Conservation (phyloP, 1,140 invertebrate species). For the Eurosta solidaginis region DNA sequence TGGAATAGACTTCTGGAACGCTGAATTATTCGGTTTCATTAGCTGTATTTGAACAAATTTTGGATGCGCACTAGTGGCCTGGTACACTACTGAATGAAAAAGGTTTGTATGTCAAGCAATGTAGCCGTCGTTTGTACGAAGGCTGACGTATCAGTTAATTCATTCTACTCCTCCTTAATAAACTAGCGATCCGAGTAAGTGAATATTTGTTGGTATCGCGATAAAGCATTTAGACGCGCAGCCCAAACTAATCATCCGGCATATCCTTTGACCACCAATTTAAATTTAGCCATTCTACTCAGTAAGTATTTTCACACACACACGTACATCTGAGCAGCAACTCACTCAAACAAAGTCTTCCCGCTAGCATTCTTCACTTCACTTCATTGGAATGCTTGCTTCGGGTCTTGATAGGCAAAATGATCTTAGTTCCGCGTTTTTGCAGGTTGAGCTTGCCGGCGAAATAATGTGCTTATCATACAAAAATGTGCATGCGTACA, state of each 20-base stretch:
- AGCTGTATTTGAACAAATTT: too few relatives aligned
- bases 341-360: not conserved
- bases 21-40: too few relatives aligned
- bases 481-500: too few relatives aligned
- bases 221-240: conserved; percentile 27
- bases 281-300: not conserved
- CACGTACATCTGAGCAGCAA: not conserved
- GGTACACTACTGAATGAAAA: too few relatives aligned
- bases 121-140: not conserved
- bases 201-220: conserved; percentile 28
- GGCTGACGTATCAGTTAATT: not conserved
- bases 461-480: too few relatives aligned
- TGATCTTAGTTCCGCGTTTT: not conserved
- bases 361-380: not conserved
- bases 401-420: not conserved
- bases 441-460: too few relatives aligned
- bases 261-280: not conserved
- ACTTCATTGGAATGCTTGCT: not conserved
- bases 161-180: not conserved
- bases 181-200: not conserved
- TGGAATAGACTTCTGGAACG: too few relatives aligned
- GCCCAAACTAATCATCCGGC: conserved; percentile 4
- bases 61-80: too few relatives aligned
- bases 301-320: not conserved
- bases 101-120: not conserved